Evolutionary conservation across 2,797 vertebrate genomes (phyloP), one percentile per base, ranked within the genome.

Genomic region (Rhinichthys osculus): DNA sequence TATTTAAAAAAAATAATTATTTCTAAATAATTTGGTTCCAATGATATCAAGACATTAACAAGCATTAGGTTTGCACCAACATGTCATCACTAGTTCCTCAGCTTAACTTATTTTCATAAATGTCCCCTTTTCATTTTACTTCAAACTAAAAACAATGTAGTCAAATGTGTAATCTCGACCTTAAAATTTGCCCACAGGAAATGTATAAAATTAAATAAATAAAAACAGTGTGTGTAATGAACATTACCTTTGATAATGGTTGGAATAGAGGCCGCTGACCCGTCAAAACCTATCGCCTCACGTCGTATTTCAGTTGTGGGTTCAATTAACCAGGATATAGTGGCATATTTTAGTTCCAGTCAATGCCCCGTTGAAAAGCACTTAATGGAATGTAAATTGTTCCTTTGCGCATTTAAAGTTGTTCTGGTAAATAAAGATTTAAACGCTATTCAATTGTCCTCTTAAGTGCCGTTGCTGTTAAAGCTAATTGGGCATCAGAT

Each of bases 381-480:
- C 96, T 97, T 97, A 98, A 98, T 97, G 97, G 95, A 95, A 97
- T 96, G 96, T 97, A 98, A 98, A 98, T 97, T 95, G 96, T 95
- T 96, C 95, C 94, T 95, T 93, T 94, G 94, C 94, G 92, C 93
- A 95, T 96, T 96, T 97, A 97, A 95, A 95, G 95, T 89, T 95
- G 95, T 96, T 96, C 95, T 96, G 96, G 95, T 97, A 96, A 97
- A 97, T 97, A 96, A 96, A 97, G 96, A 97, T 97, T 97, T 97
- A 97, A 97, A 96, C 96, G 96, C 94, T 95, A 93, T 92, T 95
- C 96, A 94, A 96, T 96, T 95, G 96, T 95, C 96, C 96, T 93
- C 95, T 97, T 97, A 97, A 97, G 96, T 96, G 95, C 95, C 96
- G 94, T 95, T 94, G 96, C 96, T 95, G 95, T 96, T 97, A 94